phyloP scores from a whole-genome alignment of 2,888 invertebrate species.

The Steromphala cineraria region DNA sequence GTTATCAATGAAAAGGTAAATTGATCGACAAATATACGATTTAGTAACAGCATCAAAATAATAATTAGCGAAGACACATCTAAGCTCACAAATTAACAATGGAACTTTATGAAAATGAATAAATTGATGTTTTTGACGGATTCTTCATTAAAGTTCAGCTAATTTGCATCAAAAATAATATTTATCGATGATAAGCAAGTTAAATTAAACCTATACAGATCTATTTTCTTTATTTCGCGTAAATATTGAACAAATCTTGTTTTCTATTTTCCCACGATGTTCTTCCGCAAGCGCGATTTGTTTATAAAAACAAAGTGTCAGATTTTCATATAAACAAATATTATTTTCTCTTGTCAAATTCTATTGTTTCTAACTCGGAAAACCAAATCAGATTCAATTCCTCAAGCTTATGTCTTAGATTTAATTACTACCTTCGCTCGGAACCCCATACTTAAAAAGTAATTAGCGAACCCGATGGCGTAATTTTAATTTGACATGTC shows the following conservation, averaged over 20 bases:
- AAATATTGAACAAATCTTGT: not conserved
- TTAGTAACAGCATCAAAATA: too few species aligned
- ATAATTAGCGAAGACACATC: too few species aligned
- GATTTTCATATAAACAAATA: constrained; percentile 14
- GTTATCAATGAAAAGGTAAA: too few species aligned
- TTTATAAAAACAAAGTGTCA: constrained; percentile 13
- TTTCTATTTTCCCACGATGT: not conserved
- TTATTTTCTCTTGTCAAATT: not conserved
- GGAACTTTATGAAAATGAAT: too few species aligned
- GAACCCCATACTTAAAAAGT: constrained; percentile 9
- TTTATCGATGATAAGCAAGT: not conserved
- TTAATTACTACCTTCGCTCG: not conserved
- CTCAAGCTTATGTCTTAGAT: not conserved
- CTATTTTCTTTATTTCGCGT: too few species aligned
- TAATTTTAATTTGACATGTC: constrained; percentile 1
- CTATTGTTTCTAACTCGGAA: not conserved
- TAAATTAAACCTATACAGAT: not conserved
- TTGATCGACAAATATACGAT: too few species aligned
- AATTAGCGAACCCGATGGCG: not conserved
- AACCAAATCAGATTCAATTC: not conserved
- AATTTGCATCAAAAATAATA: not conserved
- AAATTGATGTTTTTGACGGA: too few species aligned
- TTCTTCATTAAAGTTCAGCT: too few species aligned
- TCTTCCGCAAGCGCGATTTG: not conserved
- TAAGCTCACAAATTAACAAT: too few species aligned